Evolutionary conservation across 2,888 invertebrate species (phyloP).

Genomic region (Calliphora vomitoria): DNA sequence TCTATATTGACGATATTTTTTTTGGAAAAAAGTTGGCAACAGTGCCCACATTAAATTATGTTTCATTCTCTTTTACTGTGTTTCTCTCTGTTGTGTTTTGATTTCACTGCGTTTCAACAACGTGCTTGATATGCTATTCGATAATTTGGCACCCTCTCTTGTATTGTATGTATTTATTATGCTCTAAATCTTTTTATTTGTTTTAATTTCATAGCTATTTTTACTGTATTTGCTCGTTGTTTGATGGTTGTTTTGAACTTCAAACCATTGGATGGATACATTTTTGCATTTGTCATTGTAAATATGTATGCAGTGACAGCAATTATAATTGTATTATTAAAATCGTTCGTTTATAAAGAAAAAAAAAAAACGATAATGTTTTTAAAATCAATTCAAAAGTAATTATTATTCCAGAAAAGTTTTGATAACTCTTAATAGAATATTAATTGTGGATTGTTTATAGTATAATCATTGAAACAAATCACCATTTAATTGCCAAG

Average conservation of each 20-base stretch:
- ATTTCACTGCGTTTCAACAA: conserved; percentile 61
- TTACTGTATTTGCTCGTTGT: conserved; percentile 14
- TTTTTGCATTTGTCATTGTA: conserved; percentile 43
- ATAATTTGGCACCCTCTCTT: conserved; percentile 32
- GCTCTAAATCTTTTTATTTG: conserved; percentile 55
- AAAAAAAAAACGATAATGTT: neutral
- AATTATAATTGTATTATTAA: conserved; percentile 13
- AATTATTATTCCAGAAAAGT: conserved; percentile 30
- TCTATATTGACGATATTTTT: too few relatives aligned
- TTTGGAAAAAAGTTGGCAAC: too few relatives aligned
- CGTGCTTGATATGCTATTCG: conserved; percentile 60
- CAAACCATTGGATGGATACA: conserved; percentile 46
- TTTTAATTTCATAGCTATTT: conserved; percentile 62
- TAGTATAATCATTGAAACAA: conserved; percentile 3
- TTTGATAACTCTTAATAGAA: neutral
- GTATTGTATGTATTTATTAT: conserved; percentile 35
- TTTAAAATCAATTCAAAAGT: conserved; percentile 13
- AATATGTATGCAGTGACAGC: neutral
- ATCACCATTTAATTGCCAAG: conserved; percentile 22
- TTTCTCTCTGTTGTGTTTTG: conserved; percentile 71
- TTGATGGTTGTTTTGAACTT: conserved; percentile 50
- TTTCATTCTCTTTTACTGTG: neutral
- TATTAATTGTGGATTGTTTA: conserved; percentile 15
- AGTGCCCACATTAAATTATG: neutral
- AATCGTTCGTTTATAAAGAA: neutral